A percentile compares a stretch with the other conserved stretches of the same genome.
Conservation (phyloP, 2,797 vertebrate species). For the Diceros bicornis region DNA sequence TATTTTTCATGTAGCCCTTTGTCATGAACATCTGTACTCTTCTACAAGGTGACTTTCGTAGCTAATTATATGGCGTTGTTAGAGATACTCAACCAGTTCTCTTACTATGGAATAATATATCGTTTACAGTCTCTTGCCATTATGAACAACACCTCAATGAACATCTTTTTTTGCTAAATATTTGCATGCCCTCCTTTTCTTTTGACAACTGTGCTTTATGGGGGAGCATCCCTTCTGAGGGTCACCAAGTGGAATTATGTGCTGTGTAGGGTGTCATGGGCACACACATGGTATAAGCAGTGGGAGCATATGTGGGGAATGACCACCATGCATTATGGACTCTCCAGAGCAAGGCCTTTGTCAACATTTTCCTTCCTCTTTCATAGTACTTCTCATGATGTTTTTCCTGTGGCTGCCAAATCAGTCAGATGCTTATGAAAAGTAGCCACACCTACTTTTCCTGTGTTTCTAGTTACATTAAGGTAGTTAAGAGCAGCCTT, state of each 20-base stretch:
- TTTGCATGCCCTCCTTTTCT: background rate
- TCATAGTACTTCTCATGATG: background rate
- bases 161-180: background rate
- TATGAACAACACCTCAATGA: background rate
- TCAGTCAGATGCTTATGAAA: background rate
- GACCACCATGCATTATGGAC: background rate
- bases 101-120: background rate
- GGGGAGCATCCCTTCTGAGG: background rate
- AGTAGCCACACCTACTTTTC: background rate
- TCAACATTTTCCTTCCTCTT: background rate
- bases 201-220: background rate
- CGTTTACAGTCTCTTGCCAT: background rate
- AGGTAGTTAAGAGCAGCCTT: background rate
- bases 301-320: background rate
- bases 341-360: background rate
- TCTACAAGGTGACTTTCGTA: background rate
- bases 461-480: background rate
- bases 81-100: background rate
- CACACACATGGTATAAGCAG: background rate
- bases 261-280: background rate
- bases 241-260: background rate
- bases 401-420: background rate
- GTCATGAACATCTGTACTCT: background rate
- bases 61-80: background rate
- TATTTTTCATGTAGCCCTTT: conserved; percentile 27